phyloP scores from a whole-genome alignment of 2,113 vertebrate species.

The Passer montanus region DNA sequence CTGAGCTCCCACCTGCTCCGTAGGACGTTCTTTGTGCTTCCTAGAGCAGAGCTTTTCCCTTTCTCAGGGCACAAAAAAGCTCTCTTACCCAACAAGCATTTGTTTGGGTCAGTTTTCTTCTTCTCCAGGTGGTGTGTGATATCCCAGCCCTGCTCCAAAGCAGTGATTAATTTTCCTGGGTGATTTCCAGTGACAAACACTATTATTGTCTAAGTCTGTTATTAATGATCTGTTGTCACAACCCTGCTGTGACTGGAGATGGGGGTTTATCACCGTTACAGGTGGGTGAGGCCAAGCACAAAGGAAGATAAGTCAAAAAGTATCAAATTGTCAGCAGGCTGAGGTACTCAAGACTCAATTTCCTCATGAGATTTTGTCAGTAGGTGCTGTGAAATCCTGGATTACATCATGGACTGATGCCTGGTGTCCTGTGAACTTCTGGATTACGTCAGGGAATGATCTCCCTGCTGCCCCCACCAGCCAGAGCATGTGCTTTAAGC shows the following conservation, averaged over 20 bases:
- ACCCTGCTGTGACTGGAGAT: not conserved
- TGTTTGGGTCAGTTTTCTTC: not conserved
- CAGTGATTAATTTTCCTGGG: not conserved
- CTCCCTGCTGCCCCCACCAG: fast-evolving
- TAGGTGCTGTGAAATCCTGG: not conserved
- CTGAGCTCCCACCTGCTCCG: fast-evolving
- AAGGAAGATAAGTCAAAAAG: not conserved
- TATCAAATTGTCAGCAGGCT: not conserved
- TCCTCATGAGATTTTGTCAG: fast-evolving
- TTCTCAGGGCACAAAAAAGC: too few species aligned
- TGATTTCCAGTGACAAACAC: not conserved
- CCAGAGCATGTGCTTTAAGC: fast-evolving
- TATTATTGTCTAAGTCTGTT: not conserved
- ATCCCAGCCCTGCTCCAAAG: not conserved
- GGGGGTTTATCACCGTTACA: not conserved
- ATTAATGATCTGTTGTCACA: not conserved
- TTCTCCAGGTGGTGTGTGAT: not conserved
- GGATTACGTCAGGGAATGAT: fast-evolving
- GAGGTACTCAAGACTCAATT: fast-evolving
- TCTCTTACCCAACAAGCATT: not conserved
- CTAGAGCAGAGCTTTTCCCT: not conserved
- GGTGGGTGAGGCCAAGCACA: not conserved
- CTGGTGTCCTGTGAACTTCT: not conserved
- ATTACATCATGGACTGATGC: not conserved
- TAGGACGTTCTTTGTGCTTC: not conserved